A percentile compares a stretch with the other conserved stretches of the same genome.
Conservation (phyloP, 2,888 invertebrate species). For the Drosophila paucipuncta region DNA sequence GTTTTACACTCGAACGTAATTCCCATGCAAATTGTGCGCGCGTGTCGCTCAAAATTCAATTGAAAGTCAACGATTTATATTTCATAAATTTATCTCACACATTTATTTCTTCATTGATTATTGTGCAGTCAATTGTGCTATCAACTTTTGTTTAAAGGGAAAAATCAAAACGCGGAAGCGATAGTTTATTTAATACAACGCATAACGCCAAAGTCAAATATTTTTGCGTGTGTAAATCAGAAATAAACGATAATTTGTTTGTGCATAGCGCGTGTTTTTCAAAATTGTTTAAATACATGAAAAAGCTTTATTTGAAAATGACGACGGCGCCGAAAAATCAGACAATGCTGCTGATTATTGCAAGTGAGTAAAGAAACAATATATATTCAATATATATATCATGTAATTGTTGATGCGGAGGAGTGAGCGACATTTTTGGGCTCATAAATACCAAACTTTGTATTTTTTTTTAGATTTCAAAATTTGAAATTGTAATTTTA, state of each 20-base stretch:
- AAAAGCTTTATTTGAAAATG: conserved; percentile 31
- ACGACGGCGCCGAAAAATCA: conserved; percentile 9
- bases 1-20: conserved; percentile 9
- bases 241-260: conserved; percentile 34
- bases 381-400: background rate
- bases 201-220: conserved; percentile 26
- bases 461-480: background rate
- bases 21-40: conserved; percentile 14
- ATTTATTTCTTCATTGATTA: conserved; percentile 40
- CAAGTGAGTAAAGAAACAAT: conserved; percentile 51
- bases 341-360: conserved; percentile 54
- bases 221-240: conserved; percentile 45
- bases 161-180: conserved; percentile 56
- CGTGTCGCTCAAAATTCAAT: conserved; percentile 26
- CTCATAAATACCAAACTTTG: background rate
- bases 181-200: conserved; percentile 25
- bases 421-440: background rate
- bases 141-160: conserved; percentile 39
- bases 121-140: conserved; percentile 49
- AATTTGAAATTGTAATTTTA: background rate
- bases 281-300: conserved; percentile 24
- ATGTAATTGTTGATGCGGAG: background rate
- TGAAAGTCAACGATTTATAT: conserved; percentile 43
- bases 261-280: background rate
- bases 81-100: conserved; percentile 12